Percentiles rank a stretch among this genome's conserved stretches.
Evolutionary conservation across 2,113 vertebrate genomes (phyloP).

Genomic region (Hippopotamus amphibius): DNA sequence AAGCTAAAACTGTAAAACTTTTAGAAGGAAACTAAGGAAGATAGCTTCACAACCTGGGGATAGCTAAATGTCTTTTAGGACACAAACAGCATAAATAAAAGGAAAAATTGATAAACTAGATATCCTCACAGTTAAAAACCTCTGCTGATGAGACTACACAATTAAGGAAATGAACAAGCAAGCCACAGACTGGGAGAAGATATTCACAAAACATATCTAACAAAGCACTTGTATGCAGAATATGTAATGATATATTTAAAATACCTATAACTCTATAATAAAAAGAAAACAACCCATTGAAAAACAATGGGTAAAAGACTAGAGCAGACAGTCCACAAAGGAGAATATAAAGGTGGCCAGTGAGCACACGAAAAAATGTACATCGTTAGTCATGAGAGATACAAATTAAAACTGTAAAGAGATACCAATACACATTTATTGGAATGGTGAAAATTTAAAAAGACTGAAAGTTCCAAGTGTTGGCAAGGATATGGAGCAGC

Average conservation of each 20-base stretch:
- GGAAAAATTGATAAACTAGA: neutral
- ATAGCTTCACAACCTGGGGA: neutral
- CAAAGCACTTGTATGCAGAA: neutral
- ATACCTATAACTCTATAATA: neutral
- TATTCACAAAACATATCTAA: neutral
- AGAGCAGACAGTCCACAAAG: neutral
- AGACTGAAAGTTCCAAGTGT: neutral
- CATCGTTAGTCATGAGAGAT: neutral
- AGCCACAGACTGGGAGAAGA: neutral
- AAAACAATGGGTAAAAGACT: neutral
- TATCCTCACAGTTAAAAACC: neutral
- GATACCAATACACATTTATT: neutral
- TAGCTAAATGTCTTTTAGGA: neutral
- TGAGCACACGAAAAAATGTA: neutral
- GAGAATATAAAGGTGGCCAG: neutral
- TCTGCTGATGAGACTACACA: neutral
- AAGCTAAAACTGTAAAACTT: neutral
- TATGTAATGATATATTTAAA: neutral
- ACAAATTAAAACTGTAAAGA: neutral
- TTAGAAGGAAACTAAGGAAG: neutral
- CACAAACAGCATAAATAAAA: neutral
- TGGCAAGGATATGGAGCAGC: neutral
- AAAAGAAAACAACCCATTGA: neutral
- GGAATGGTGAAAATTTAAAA: neutral
- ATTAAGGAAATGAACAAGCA: neutral